A percentile compares a stretch with the other conserved stretches of the same genome.
Evolutionary conservation across 2,113 vertebrate species (phyloP).

Genomic region (Campylorhamphus procurvoides): DNA sequence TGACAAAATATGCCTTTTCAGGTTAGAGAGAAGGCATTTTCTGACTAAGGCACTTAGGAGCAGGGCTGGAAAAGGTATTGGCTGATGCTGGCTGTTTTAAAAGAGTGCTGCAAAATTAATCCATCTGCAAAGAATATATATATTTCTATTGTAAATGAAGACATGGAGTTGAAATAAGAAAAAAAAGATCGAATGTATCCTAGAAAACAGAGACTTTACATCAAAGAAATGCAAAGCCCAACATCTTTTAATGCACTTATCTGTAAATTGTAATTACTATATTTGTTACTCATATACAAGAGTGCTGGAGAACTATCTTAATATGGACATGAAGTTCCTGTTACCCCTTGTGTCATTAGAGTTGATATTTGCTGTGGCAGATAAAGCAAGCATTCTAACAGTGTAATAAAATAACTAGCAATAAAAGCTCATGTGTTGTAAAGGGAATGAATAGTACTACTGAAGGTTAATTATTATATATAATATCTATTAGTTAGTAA

Average conservation of each 20-base stretch:
- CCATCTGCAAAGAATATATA: neutral
- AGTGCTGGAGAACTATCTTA: neutral
- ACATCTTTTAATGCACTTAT: neutral
- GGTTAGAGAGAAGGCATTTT: neutral
- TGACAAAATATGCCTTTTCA: neutral
- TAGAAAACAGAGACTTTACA: neutral
- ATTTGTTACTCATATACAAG: neutral
- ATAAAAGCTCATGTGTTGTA: neutral
- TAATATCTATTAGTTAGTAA: neutral
- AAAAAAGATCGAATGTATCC: neutral
- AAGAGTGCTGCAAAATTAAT: neutral
- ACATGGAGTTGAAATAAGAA: neutral
- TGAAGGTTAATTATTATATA: neutral
- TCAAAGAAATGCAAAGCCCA: neutral
- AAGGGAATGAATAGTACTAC: neutral
- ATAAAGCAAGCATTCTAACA: neutral
- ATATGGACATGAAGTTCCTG: neutral
- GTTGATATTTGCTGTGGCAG: neutral
- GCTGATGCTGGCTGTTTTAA: neutral
- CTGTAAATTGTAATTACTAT: neutral
- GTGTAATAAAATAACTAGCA: neutral
- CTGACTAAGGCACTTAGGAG: neutral
- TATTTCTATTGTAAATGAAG: neutral
- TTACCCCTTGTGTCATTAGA: neutral
- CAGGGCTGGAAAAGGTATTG: neutral